A percentile compares a stretch with the other conserved stretches of the same genome.
Conservation (phyloP, 2,888 invertebrate species). For the Synergus japonicus region DNA sequence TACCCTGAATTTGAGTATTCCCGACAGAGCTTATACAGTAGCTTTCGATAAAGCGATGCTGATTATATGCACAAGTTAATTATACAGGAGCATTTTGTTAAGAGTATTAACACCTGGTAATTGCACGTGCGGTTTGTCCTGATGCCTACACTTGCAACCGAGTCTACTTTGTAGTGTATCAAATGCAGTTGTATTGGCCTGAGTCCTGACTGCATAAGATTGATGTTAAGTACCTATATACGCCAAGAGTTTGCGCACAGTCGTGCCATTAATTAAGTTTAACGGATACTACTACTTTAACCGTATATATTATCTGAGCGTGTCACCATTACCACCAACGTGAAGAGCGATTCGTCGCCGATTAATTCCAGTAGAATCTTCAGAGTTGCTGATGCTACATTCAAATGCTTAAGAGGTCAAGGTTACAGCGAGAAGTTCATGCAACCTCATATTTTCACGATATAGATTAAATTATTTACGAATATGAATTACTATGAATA, state of each 20-base stretch:
- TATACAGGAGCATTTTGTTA: slow-evolving; percentile 21
- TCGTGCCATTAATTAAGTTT: slow-evolving; percentile 39
- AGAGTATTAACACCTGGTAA: slow-evolving; percentile 8
- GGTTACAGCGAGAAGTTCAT: background rate
- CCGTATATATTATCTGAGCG: slow-evolving; percentile 37
- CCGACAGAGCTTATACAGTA: background rate
- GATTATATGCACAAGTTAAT: slow-evolving; percentile 22
- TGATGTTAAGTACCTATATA: slow-evolving; percentile 39
- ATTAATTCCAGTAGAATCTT: slow-evolving; percentile 50
- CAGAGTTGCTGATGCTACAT: background rate
- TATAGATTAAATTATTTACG: background rate
- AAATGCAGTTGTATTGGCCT: slow-evolving; percentile 27
- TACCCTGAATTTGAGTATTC: too few relatives aligned
- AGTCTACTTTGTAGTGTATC: slow-evolving; percentile 16
- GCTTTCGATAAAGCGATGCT: slow-evolving; percentile 10
- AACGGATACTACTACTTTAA: slow-evolving; percentile 36
- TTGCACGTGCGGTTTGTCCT: background rate
- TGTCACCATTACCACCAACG: slow-evolving; percentile 52
- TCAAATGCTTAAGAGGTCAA: background rate
- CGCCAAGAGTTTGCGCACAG: slow-evolving; percentile 33
- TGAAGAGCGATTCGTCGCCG: slow-evolving; percentile 51
- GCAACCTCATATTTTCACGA: background rate
- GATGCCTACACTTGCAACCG: background rate
- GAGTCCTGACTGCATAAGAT: slow-evolving; percentile 30
- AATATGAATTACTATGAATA: background rate